These are phyloP conservation scores for Scaptodrosophila lebanonensis DNA, from an alignment of 1,140 invertebrate species.

Conservation along the genomic window DNA sequence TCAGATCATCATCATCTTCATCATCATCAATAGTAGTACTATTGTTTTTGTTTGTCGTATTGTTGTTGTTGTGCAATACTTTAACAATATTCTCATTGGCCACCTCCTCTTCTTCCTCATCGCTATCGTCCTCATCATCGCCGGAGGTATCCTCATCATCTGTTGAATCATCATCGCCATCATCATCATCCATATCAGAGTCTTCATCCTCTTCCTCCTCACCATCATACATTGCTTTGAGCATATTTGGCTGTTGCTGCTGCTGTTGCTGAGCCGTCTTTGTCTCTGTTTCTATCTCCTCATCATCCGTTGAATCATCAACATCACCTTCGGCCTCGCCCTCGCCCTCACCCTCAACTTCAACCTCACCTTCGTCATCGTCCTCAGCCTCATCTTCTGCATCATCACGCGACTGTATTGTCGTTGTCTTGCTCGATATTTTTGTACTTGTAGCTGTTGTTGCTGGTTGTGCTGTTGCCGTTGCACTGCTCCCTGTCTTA, in stretches of 20 bases:
- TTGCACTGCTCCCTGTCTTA: too few species aligned
- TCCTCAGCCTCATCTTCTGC: too few species aligned
- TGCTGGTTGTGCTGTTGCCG: constrained; percentile 2
- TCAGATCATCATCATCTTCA: constrained; percentile 28
- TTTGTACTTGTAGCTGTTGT: not conserved
- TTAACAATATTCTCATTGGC: constrained; percentile 1
- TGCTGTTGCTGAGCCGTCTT: not conserved
- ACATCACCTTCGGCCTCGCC: too few species aligned
- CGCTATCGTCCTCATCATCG: constrained; percentile 13
- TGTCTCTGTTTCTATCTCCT: too few species aligned
- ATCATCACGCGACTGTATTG: not conserved
- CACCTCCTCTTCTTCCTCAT: constrained; percentile 28
- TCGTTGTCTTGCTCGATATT: not conserved
- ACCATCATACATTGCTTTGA: constrained; percentile 2
- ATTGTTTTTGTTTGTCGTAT: constrained; percentile 9
- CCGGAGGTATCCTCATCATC: constrained; percentile 48
- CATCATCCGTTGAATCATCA: too few species aligned
- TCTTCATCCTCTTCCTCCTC: not conserved
- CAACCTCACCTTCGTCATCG: too few species aligned
- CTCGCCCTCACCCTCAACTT: too few species aligned
- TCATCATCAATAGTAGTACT: constrained; percentile 14
- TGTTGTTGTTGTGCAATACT: constrained; percentile 7
- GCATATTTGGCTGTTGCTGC: not conserved
- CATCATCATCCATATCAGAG: constrained; percentile 27
- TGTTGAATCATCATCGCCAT: constrained; percentile 47